A percentile compares a stretch with the other conserved stretches of the same genome.
Evolutionary conservation across 2,113 vertebrate genomes (phyloP).

Genomic region (Columba janthina): DNA sequence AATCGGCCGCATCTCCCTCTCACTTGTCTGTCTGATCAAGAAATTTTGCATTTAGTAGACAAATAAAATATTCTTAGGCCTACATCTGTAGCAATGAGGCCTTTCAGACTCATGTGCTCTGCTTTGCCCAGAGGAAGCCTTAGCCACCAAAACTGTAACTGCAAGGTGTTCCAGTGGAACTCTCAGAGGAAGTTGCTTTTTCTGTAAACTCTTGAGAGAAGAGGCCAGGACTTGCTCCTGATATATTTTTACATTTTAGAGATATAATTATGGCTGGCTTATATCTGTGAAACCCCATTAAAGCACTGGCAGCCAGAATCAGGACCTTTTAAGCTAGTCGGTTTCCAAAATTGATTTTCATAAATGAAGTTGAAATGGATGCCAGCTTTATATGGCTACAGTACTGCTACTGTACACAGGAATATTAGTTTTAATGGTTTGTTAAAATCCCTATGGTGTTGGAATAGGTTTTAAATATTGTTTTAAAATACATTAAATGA

Average conservation of each 20-base stretch:
- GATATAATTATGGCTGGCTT: not conserved
- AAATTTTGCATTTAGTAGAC: not conserved
- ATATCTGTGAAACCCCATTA: not conserved
- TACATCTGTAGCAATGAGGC: not conserved
- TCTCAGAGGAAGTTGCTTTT: not conserved
- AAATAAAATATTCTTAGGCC: not conserved
- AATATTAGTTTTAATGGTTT: slow-evolving; percentile 2
- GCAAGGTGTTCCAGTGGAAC: not conserved
- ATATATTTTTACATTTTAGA: not conserved
- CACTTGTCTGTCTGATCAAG: not conserved
- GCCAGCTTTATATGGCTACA: not conserved
- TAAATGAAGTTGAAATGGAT: slow-evolving; percentile 2
- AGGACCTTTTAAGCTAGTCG: slow-evolving; percentile 6
- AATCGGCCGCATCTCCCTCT: not conserved
- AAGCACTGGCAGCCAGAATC: not conserved
- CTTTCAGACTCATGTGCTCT: not conserved
- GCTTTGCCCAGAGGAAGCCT: not conserved
- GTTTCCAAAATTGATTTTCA: slow-evolving; percentile 14
- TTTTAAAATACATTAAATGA: slow-evolving; percentile 46
- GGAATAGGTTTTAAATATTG: slow-evolving; percentile 27
- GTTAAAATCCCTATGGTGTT: not conserved
- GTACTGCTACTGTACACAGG: not conserved
- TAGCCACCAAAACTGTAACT: fast-evolving
- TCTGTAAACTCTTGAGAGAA: not conserved
- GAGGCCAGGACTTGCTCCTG: not conserved